Evolutionary conservation across 23 tunicate species (phyloP).

Genomic region (Ascidia mentula): DNA sequence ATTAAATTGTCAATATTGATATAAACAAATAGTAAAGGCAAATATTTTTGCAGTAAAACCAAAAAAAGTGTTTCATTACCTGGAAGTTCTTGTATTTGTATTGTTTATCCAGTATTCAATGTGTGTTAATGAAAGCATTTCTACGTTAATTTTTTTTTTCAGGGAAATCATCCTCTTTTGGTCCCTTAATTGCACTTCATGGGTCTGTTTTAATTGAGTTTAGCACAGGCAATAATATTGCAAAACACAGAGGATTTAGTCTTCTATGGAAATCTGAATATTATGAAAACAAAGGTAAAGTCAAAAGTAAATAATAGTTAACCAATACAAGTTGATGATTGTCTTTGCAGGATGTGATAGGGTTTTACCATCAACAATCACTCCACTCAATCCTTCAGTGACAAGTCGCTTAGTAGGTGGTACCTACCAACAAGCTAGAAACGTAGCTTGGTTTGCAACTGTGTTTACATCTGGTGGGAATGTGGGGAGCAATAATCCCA

Average conservation of each 20-base stretch:
- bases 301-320: too few species aligned
- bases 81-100: too few species aligned
- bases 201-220: slow-evolving; percentile 45
- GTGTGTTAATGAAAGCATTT: background rate
- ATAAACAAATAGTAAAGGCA: too few species aligned
- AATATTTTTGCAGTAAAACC: too few species aligned
- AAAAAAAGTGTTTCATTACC: too few species aligned
- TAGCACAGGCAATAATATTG: slow-evolving; percentile 25
- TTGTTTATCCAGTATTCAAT: too few species aligned
- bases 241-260: slow-evolving; percentile 34
- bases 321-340: too few species aligned
- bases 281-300: background rate
- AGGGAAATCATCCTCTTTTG: slow-evolving; percentile 11
- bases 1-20: too few species aligned
- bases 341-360: too few species aligned
- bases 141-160: too few species aligned
- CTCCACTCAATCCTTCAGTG: too few species aligned
- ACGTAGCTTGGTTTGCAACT: slow-evolving; percentile 69
- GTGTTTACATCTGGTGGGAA: slow-evolving; percentile 12
- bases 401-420: slow-evolving; percentile 60
- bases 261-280: slow-evolving; percentile 35
- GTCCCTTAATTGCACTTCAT: slow-evolving; percentile 46
- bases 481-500: background rate
- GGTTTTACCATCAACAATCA: too few species aligned
- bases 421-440: background rate